A percentile compares a stretch with the other conserved stretches of the same genome.
phyloP scores from a whole-genome alignment of 2,888 invertebrate genomes.

The Drosophila picticornis region DNA sequence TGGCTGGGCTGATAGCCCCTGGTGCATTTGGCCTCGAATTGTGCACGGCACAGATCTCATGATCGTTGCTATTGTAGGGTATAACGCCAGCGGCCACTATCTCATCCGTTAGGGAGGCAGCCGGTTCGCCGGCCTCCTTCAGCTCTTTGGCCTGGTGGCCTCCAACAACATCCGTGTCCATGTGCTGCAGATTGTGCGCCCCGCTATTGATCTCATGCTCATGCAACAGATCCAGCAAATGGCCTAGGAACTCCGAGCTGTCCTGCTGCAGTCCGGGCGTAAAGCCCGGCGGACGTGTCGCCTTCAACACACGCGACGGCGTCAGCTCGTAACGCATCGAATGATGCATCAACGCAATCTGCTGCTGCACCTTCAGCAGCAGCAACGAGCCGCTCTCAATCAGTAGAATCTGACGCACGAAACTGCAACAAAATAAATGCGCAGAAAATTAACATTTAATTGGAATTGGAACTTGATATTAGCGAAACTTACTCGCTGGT shows the following conservation, averaged over 20 bases:
- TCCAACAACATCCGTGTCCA: constrained; percentile 14
- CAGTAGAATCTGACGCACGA: constrained; percentile 89
- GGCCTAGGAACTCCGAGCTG: constrained; percentile 94
- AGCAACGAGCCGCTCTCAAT: constrained; percentile 87
- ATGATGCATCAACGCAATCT: constrained; percentile 91
- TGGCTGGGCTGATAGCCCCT: constrained; percentile 23
- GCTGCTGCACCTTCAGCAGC: constrained; percentile 89
- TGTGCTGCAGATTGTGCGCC: constrained; percentile 34
- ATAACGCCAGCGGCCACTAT: constrained; percentile 59
- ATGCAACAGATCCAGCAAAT: constrained; percentile 87
- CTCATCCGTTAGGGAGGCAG: constrained; percentile 45
- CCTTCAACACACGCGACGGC: constrained; percentile 90
- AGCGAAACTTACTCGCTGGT: constrained; percentile 88
- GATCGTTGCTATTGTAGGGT: constrained; percentile 65
- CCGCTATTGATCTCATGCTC: constrained; percentile 88
- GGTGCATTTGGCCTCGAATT: constrained; percentile 24
- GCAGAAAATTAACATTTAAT: not conserved
- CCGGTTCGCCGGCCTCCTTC: constrained; percentile 11
- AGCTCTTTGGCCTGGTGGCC: constrained; percentile 18
- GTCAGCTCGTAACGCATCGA: constrained; percentile 89
- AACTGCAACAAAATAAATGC: constrained; percentile 84
- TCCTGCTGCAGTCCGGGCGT: constrained; percentile 93
- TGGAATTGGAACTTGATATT: not conserved
- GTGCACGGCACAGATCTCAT: constrained; percentile 43
- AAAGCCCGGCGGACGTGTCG: constrained; percentile 92